These are phyloP conservation scores for Coelopa pilipes DNA, from an alignment of 2,888 invertebrate species.

Conservation along the genomic window DNA sequence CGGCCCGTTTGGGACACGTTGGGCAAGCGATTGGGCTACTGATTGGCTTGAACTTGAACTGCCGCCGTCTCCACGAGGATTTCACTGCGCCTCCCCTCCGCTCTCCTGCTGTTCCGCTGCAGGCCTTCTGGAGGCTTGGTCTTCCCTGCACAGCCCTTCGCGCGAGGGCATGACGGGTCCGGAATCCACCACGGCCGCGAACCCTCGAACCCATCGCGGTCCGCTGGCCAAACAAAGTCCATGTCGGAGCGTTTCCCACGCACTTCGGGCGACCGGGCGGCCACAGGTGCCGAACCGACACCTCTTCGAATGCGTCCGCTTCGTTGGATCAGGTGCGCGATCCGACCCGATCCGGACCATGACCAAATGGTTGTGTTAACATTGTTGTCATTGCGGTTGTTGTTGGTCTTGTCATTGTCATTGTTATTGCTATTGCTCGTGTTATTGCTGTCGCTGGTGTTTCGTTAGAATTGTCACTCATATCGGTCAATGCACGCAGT, in stretches of 20 bases:
- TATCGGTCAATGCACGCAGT: slow-evolving; percentile 7
- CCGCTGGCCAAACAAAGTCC: too few species aligned
- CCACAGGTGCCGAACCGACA: neutral
- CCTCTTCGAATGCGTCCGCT: neutral
- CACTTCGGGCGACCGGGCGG: neutral
- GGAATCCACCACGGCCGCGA: too few species aligned
- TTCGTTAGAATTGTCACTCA: neutral
- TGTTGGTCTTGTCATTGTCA: neutral
- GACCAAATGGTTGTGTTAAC: neutral
- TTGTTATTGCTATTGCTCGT: neutral
- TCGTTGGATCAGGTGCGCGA: neutral
- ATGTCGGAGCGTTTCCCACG: neutral
- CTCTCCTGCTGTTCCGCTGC: too few species aligned
- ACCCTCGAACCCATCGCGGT: too few species aligned
- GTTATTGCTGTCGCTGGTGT: neutral
- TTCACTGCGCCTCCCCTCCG: too few species aligned
- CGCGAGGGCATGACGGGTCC: too few species aligned
- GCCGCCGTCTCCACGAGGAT: too few species aligned
- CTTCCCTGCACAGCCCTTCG: too few species aligned
- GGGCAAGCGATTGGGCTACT: too few species aligned
- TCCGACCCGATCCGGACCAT: neutral
- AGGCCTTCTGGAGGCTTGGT: too few species aligned
- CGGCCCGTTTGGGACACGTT: too few species aligned
- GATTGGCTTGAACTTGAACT: too few species aligned
- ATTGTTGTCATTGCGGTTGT: neutral